A percentile compares a stretch with the other conserved stretches of the same genome.
phyloP scores from a whole-genome alignment of 2,888 invertebrate genomes.

The Meiosimyza platycephala region DNA sequence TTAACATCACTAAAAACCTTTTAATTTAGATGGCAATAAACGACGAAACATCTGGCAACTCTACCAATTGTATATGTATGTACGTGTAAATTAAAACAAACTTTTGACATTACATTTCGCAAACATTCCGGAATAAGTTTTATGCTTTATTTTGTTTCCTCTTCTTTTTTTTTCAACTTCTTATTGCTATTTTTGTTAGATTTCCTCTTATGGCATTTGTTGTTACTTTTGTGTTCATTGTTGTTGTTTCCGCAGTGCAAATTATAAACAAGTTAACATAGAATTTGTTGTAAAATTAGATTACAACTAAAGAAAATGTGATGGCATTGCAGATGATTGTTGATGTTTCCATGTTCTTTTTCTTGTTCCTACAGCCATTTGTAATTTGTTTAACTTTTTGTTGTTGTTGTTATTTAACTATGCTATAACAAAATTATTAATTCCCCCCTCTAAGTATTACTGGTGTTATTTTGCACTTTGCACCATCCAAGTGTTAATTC shows the following conservation, averaged over 20 bases:
- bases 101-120: conserved; percentile 14
- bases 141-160: not conserved
- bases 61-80: conserved; percentile 15
- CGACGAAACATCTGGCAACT: too few relatives aligned
- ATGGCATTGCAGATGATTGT: conserved; percentile 9
- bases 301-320: conserved; percentile 14
- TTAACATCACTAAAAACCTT: too few relatives aligned
- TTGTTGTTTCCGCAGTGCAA: conserved; percentile 6
- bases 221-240: not conserved
- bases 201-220: not conserved
- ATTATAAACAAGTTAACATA: conserved; percentile 29
- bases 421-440: too few relatives aligned
- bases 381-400: not conserved
- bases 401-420: conserved; percentile 6
- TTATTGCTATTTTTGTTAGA: too few relatives aligned
- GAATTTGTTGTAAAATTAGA: conserved; percentile 21
- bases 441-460: too few relatives aligned
- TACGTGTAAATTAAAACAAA: conserved; percentile 18
- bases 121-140: not conserved
- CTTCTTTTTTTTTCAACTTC: too few relatives aligned
- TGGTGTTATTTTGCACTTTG: not conserved
- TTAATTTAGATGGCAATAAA: too few relatives aligned
- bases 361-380: not conserved
- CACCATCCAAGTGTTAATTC: not conserved
- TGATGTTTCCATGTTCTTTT: not conserved